Base-by-base conservation (phyloP, 2,113 vertebrate species). In the Acrocephalus kingi region DNA sequence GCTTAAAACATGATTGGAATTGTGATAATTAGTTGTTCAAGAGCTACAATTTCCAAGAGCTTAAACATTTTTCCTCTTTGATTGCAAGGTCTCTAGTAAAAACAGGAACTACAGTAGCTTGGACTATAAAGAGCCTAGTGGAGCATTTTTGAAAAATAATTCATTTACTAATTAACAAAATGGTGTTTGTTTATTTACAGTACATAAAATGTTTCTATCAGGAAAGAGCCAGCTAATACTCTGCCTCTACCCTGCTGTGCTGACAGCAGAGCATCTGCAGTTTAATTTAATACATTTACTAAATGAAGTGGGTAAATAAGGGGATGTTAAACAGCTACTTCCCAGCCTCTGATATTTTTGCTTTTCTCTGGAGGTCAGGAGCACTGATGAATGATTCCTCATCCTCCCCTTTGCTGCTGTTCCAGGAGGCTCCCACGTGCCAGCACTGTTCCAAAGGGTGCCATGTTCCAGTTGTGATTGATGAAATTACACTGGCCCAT, bases 101-200 rank as follows among this genome's bases (percentile, higher is more conserved):
- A 97, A 97, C 96, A 95, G 90, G 87, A 97, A 77, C 94, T 95
- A 85, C 76, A 72, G 94, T 96, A 93, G 88, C 68, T 77, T 31
- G 49, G 0, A 37, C 89, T 95, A 84, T 96, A 94, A 95, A 94
- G 86, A 97, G 96, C 94, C 90, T 94, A 93, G 96, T 97, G 94
- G 93, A 97, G 75, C 92, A 96, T 97, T 98, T 96, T 45, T 79
- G 39, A 97, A 98, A 98, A 98, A 97, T 96, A 98, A 97, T 97
- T 98, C 20, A 97, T 97, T 98, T 97, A 84, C 97, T 98, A 98
- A 98, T 98, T 98, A 98, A 96, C 90, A 97, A 97, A 98, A 97
- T 97, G 90, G n/a, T 97, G 94, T 97, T 97, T 97, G 76, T 97
- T 98, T 98, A 98, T 98, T 98, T 98, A 97, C 96, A 97, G 94